Base-by-base conservation (phyloP, 2,888 invertebrate genomes). In the Embidobia sp. region DNA sequence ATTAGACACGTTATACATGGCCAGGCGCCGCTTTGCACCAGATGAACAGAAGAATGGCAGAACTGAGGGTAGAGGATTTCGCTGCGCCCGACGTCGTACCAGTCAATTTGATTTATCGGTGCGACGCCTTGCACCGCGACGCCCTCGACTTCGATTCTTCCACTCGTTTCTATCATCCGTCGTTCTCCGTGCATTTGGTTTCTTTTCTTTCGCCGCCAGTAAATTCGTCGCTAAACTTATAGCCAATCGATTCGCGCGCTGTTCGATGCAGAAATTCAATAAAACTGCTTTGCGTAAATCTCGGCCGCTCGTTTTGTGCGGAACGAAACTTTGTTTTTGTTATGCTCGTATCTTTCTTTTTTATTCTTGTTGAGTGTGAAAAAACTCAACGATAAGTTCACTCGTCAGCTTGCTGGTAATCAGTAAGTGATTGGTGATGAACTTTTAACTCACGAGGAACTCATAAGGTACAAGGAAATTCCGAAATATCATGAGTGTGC, bases 91-190 rank as follows among this genome's bases (percentile, higher is more conserved):
- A 86, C 84, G 82, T 85, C 82, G 81, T 80, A 86, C 85, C 83
- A 85, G 84, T 84, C 85, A 85, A 84, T 85, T 86, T 87, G 87
- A 87, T 87, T 87, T 87, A 88, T 87, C 81, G 85, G 76, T 80
- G 79, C 81, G 81, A 81, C 81, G 80, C 81, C 80, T 80, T 73
- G 81, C 81, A 69, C 78, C 70, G 78, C 78, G 79, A 80, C 82
- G 77, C 78, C 77, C 80, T 81, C 82, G 80, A 81, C 83, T 80
- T 79, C 79, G 80, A 76, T 76, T 78, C 77, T 79, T 79, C 66
- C 49, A 61, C 66, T 35, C 78, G 44, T 11, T 26, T 49, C 57
- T 29, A 44, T 44, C 76, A 66, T 72, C n/a, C 67, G 72, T 79
- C 81, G 78, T 81, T 61, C 76, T 78, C 78, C 76, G 67, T 18